Percentiles rank a stretch among this genome's conserved stretches.
Conservation (phyloP, 2,113 vertebrate species). For the Pseudopipra pipra region DNA sequence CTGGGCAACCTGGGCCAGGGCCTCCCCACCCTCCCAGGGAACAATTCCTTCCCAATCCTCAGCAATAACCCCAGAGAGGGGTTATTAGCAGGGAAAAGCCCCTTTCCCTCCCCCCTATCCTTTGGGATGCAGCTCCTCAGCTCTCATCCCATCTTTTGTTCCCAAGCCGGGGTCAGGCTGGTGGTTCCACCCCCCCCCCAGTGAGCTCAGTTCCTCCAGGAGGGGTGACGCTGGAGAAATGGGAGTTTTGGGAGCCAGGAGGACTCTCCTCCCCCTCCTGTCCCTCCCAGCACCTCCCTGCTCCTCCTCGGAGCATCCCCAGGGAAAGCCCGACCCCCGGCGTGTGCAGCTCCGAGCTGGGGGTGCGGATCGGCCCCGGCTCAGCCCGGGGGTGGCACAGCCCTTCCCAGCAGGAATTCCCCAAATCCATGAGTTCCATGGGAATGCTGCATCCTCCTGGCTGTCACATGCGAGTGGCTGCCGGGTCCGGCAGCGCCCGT, state of each 20-base stretch:
- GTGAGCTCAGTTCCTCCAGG: not conserved
- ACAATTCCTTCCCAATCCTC: not conserved
- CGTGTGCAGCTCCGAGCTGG: accelerated
- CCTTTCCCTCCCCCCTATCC: too few relatives aligned
- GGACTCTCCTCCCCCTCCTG: not conserved
- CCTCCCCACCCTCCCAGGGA: not conserved
- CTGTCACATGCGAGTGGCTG: accelerated
- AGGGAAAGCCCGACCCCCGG: too few relatives aligned
- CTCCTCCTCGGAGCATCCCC: not conserved
- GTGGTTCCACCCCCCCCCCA: too few relatives aligned
- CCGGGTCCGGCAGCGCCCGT: accelerated
- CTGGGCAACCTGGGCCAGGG: not conserved
- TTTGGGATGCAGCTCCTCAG: too few relatives aligned
- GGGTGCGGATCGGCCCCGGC: too few relatives aligned
- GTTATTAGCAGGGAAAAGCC: not conserved
- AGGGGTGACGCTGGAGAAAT: not conserved
- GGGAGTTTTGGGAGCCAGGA: not conserved
- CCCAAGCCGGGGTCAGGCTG: not conserved
- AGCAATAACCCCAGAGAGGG: not conserved
- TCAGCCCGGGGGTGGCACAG: accelerated
- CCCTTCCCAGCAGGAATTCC: not conserved
- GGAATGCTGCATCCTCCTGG: not conserved
- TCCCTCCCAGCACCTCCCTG: not conserved
- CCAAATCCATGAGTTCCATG: not conserved
- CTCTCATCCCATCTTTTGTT: not conserved